phyloP scores from a whole-genome alignment of 2,888 invertebrate genomes.

The Exocentrus adspersus region DNA sequence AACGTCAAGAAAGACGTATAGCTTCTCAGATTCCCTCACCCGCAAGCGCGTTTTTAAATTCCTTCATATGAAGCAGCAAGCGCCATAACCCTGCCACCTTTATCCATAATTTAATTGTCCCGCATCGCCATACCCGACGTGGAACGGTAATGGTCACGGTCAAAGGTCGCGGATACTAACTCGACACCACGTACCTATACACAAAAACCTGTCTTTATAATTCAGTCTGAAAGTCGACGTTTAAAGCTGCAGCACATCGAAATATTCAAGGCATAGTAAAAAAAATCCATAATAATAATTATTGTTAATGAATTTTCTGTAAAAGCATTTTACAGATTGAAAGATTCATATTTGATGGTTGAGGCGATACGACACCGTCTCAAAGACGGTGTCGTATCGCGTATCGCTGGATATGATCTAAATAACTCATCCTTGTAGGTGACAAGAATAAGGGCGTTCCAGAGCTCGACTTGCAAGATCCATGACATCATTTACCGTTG shows the following conservation, averaged over 20 bases:
- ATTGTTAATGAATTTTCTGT: too few relatives aligned
- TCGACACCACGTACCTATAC: slow-evolving; percentile 36
- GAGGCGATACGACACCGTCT: too few relatives aligned
- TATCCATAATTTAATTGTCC: slow-evolving; percentile 16
- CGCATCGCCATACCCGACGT: slow-evolving; percentile 10
- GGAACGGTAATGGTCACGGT: slow-evolving; percentile 25
- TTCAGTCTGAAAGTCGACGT: slow-evolving; percentile 40
- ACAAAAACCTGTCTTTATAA: slow-evolving; percentile 42
- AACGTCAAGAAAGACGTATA: too few relatives aligned
- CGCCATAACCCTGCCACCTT: slow-evolving; percentile 10
- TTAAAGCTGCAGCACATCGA: slow-evolving; percentile 29
- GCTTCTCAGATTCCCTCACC: neutral
- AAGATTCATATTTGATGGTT: too few relatives aligned
- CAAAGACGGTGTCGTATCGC: too few relatives aligned
- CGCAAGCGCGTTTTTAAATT: neutral
- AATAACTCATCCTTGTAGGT: slow-evolving; percentile 8
- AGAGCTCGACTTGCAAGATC: slow-evolving; percentile 5
- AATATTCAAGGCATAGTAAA: too few relatives aligned
- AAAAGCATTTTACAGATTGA: too few relatives aligned
- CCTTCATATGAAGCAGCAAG: slow-evolving; percentile 2
- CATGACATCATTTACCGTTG: slow-evolving; percentile 23
- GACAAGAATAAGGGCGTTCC: slow-evolving; percentile 16
- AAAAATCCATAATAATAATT: too few relatives aligned
- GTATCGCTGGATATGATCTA: too few relatives aligned
- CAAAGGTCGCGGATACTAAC: slow-evolving; percentile 39